These are phyloP conservation scores for Omphaloscelis lunosa DNA, from an alignment of 2,888 invertebrate species.

Conservation along the genomic window DNA sequence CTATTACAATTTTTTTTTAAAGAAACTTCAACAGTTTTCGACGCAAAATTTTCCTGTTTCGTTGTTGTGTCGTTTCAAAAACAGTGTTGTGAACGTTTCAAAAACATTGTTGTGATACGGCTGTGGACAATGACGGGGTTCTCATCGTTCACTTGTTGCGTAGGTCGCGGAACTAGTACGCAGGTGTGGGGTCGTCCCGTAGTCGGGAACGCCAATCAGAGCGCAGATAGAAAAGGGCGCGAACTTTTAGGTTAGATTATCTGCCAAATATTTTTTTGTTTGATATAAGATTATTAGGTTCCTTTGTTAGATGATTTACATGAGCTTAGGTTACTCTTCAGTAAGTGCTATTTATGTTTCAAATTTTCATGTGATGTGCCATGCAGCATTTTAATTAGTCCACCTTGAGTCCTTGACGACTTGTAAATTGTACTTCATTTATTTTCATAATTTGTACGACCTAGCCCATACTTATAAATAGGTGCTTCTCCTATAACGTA, in stretches of 20 bases:
- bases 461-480: not conserved
- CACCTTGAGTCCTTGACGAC: not conserved
- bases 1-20: not conserved
- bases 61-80: not conserved
- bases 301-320: not conserved
- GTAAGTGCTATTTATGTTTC: too few relatives aligned
- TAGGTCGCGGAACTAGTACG: conserved; percentile 22
- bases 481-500: not conserved
- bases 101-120: not conserved
- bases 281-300: not conserved
- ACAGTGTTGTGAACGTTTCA: not conserved
- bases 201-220: conserved; percentile 19
- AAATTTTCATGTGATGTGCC: too few relatives aligned
- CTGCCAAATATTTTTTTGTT: not conserved
- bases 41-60: not conserved
- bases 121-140: not conserved
- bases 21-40: not conserved
- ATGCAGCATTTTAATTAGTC: not conserved
- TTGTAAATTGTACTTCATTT: not conserved
- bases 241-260: conserved; percentile 10
- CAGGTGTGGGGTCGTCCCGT: conserved; percentile 14
- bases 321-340: not conserved
- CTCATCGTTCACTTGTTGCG: conserved; percentile 37
- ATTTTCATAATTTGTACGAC: not conserved
- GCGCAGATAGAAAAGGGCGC: conserved; percentile 26